Conservation (phyloP, 2,888 invertebrate genomes). For the Tanypteryx hageni region DNA sequence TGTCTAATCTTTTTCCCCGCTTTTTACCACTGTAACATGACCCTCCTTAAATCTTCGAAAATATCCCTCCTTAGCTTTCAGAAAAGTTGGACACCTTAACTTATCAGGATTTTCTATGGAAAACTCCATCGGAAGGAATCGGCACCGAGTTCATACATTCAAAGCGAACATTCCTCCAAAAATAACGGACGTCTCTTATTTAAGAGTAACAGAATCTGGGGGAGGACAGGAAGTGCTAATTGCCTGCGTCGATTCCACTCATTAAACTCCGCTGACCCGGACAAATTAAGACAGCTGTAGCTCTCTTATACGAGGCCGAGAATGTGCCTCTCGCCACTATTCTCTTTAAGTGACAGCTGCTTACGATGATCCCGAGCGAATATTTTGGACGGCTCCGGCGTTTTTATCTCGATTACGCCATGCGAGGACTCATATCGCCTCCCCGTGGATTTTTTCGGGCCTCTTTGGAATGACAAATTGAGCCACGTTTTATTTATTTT, state of each 20-base stretch:
- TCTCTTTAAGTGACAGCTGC: neutral
- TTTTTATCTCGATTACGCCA: neutral
- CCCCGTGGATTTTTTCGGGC: too few species aligned
- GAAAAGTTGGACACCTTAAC: neutral
- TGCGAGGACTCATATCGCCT: too few species aligned
- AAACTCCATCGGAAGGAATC: neutral
- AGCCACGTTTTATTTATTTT: too few species aligned
- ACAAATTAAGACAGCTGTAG: constrained; percentile 16
- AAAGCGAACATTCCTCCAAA: neutral
- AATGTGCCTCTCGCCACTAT: too few species aligned
- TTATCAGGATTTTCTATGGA: neutral
- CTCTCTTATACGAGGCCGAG: neutral
- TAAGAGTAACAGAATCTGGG: neutral
- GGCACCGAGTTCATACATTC: too few species aligned
- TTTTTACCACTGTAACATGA: too few species aligned
- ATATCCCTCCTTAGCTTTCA: neutral
- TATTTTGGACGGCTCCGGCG: neutral
- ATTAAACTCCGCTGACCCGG: neutral
- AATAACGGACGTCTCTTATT: neutral
- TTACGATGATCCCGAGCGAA: neutral
- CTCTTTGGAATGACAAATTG: too few species aligned
- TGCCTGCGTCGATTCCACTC: constrained; percentile 7
- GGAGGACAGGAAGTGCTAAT: neutral
- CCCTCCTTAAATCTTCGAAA: too few species aligned
- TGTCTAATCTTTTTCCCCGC: too few species aligned